Conservation (phyloP, 2,888 invertebrate species). For the Heliconius hortense region DNA sequence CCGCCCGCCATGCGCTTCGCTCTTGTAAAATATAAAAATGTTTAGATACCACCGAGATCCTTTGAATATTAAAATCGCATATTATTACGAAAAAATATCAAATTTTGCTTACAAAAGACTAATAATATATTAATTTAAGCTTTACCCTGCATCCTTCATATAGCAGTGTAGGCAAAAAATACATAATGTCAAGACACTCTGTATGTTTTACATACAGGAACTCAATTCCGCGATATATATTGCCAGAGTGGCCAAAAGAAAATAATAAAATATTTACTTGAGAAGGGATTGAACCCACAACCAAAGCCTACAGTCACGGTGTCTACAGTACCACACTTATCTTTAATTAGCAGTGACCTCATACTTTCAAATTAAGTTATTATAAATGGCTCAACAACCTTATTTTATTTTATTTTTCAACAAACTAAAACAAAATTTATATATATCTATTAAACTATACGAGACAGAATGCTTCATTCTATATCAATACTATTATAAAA, state of each 20-base stretch:
- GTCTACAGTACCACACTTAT: no score
- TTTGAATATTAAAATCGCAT: not conserved
- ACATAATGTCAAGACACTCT: not conserved
- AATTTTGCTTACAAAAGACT: not conserved
- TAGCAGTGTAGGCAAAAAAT: not conserved
- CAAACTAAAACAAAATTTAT: not conserved
- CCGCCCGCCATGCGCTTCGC: slow-evolving; percentile 59
- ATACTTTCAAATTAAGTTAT: not conserved
- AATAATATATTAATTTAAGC: not conserved
- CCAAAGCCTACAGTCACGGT: no score
- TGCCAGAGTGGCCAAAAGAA: no score
- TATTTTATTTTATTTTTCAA: not conserved
- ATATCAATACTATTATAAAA: slow-evolving; percentile 47
- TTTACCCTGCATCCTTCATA: not conserved
- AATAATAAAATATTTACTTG: no score
- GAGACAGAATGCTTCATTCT: slow-evolving; percentile 14
- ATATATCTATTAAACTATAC: not conserved
- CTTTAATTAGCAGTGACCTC: not conserved
- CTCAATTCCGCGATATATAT: no score
- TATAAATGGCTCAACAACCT: not conserved
- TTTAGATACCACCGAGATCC: slow-evolving; percentile 44
- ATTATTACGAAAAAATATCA: not conserved
- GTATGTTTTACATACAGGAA: not conserved
- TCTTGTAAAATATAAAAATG: slow-evolving; percentile 64
- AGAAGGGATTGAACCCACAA: no score